Conservation (phyloP, 2,888 invertebrate species). For the Aromia moschata region DNA sequence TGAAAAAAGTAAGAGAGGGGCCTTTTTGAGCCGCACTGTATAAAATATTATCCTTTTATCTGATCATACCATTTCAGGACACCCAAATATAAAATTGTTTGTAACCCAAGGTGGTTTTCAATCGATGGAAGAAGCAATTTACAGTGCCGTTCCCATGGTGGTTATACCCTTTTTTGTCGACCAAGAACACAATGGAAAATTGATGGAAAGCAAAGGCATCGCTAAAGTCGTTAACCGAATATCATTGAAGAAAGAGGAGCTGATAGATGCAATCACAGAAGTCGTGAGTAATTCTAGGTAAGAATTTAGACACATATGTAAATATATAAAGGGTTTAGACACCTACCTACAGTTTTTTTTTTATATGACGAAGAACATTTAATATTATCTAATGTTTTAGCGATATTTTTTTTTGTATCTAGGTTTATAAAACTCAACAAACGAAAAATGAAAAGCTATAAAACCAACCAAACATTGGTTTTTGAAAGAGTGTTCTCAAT, state of each 20-base stretch:
- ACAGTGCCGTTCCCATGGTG: conserved; percentile 21
- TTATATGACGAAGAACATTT: no score
- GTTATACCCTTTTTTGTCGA: conserved; percentile 27
- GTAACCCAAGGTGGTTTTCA: conserved; percentile 29
- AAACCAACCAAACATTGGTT: no score
- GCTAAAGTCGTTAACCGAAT: background rate
- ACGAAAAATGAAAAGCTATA: no score
- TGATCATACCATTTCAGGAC: conserved; percentile 22
- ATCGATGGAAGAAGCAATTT: conserved; percentile 28
- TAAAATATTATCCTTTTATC: no score
- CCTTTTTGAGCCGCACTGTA: no score
- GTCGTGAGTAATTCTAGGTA: conserved; percentile 49
- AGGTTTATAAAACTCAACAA: no score
- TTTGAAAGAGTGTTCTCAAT: no score
- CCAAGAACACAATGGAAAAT: conserved; percentile 8
- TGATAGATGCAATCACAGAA: conserved; percentile 46
- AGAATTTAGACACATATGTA: conserved; percentile 10
- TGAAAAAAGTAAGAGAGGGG: no score
- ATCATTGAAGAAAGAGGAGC: conserved; percentile 28
- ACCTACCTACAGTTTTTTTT: no score
- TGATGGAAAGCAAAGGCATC: conserved; percentile 9
- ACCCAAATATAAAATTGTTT: conserved; percentile 28
- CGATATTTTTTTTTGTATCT: no score
- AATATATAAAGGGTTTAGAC: background rate
- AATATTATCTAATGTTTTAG: no score